phyloP scores from a whole-genome alignment of 2,888 invertebrate genomes.

The Pharmacophagus antenor region DNA sequence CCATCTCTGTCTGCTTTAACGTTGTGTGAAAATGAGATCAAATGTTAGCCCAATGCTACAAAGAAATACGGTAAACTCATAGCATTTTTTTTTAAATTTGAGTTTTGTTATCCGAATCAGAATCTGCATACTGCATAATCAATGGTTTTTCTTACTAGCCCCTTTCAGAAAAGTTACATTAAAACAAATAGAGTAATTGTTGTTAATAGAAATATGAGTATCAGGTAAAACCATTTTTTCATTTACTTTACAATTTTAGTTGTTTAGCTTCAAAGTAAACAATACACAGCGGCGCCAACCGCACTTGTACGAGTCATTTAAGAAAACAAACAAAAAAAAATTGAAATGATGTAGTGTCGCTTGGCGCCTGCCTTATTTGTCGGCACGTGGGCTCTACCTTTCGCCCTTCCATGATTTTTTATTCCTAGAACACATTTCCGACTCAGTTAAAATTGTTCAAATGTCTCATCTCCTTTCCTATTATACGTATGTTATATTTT shows the following conservation, averaged over 20 bases:
- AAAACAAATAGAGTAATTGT: too few species aligned
- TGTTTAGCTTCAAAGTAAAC: slow-evolving; percentile 28
- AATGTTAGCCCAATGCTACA: too few species aligned
- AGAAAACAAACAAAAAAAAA: slow-evolving; percentile 47
- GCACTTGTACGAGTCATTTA: slow-evolving; percentile 34
- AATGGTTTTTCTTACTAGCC: too few species aligned
- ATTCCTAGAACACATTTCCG: slow-evolving; percentile 60
- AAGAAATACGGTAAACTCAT: too few species aligned
- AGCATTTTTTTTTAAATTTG: too few species aligned
- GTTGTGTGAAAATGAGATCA: too few species aligned
- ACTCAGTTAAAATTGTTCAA: slow-evolving; percentile 10
- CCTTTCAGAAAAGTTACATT: too few species aligned
- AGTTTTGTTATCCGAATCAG: too few species aligned
- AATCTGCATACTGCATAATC: too few species aligned
- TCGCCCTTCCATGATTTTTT: slow-evolving; percentile 51
- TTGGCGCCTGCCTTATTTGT: slow-evolving; percentile 69
- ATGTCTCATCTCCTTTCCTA: slow-evolving; percentile 4
- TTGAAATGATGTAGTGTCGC: slow-evolving; percentile 43
- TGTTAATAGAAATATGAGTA: too few species aligned
- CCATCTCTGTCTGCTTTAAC: too few species aligned
- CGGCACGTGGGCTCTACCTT: slow-evolving; percentile 59
- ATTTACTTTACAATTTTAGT: not conserved
- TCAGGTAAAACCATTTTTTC: not conserved
- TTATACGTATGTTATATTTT: slow-evolving; percentile 11
- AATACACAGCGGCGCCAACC: slow-evolving; percentile 50